Evolutionary conservation across 2,888 invertebrate species (phyloP).

Genomic region (Carterocephalus palaemon): DNA sequence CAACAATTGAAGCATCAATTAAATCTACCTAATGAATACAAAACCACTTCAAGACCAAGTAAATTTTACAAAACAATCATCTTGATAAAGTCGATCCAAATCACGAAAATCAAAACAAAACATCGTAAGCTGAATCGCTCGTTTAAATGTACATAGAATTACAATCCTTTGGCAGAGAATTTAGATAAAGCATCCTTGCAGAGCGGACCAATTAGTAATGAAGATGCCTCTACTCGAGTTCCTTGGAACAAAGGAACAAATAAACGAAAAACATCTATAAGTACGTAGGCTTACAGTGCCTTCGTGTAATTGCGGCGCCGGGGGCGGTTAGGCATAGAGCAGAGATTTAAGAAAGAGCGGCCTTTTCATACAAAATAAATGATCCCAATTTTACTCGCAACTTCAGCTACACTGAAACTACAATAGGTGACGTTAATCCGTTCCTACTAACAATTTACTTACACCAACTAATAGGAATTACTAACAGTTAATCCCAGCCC

Average conservation of each 20-base stretch:
- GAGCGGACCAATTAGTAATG: conserved; percentile 67
- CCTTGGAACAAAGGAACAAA: conserved; percentile 52
- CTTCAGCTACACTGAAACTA: too few relatives aligned
- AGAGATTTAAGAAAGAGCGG: conserved; percentile 21
- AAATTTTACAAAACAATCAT: not conserved
- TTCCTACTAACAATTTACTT: too few relatives aligned
- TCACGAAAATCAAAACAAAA: conserved; percentile 15
- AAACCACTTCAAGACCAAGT: not conserved
- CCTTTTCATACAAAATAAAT: not conserved
- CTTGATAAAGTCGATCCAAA: conserved; percentile 3
- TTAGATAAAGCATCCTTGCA: conserved; percentile 44
- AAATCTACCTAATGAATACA: not conserved
- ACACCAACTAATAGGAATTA: too few relatives aligned
- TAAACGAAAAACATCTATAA: conserved; percentile 65
- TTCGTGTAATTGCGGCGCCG: conserved; percentile 66
- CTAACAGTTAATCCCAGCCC: too few relatives aligned
- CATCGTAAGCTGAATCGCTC: conserved; percentile 2
- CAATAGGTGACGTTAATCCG: too few relatives aligned
- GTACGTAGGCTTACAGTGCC: conserved; percentile 61
- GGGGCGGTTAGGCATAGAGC: conserved; percentile 44
- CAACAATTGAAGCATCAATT: too few relatives aligned
- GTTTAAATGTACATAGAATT: conserved; percentile 16
- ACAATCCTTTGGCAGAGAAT: conserved; percentile 43
- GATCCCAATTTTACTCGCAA: too few relatives aligned
- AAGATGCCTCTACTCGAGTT: conserved; percentile 58